Conservation (phyloP, 2,113 vertebrate genomes). For the Scophthalmus maximus region DNA sequence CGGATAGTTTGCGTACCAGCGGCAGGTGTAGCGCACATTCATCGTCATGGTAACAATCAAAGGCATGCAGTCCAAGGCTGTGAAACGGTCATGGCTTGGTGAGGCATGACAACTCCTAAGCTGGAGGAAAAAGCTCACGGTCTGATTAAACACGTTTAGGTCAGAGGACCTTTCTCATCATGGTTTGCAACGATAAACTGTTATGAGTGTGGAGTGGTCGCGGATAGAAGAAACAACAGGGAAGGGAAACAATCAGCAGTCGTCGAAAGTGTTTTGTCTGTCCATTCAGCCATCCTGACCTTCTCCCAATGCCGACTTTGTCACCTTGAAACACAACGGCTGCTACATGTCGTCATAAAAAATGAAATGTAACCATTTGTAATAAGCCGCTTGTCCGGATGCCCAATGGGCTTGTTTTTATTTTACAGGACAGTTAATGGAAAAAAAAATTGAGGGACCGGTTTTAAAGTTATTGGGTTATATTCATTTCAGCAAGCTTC, state of each 20-base stretch:
- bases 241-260: not conserved
- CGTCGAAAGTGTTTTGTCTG: not conserved
- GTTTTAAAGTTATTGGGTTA: not conserved
- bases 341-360: not conserved
- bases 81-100: not conserved
- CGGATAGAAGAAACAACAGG: not conserved
- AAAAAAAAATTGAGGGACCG: not conserved
- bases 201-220: not conserved
- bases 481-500: conserved; percentile 8
- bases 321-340: not conserved
- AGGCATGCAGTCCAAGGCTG: not conserved
- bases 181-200: not conserved
- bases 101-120: too few relatives aligned
- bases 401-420: not conserved
- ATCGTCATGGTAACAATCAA: not conserved
- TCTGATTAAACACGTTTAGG: too few relatives aligned
- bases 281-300: not conserved
- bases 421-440: not conserved
- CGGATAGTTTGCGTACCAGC: too few relatives aligned
- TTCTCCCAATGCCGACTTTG: not conserved
- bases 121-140: too few relatives aligned
- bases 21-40: too few relatives aligned
- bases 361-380: not conserved
- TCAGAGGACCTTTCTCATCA: not conserved
- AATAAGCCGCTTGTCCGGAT: not conserved